Conservation (phyloP, 2,113 vertebrate species). For the Nerophis ophidion region DNA sequence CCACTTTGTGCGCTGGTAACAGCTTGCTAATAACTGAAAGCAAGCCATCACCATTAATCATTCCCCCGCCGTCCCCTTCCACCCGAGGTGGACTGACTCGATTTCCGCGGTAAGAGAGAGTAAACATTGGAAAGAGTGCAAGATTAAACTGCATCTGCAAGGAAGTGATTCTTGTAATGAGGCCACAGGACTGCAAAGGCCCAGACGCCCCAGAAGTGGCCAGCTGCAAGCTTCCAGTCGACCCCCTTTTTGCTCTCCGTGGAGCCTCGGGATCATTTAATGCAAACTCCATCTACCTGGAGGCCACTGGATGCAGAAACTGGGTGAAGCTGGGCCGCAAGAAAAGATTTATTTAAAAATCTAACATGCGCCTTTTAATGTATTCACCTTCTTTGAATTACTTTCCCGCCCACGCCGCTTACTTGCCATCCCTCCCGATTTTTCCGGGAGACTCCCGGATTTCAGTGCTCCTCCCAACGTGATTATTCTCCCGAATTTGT, state of each 20-base stretch:
- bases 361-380: no score
- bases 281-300: no score
- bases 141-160: conserved; percentile 23
- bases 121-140: conserved; percentile 16
- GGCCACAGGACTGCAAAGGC: conserved; percentile 25
- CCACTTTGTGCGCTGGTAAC: conserved; percentile 8
- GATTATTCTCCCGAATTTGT: no score
- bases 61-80: conserved; percentile 15
- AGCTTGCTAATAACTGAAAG: conserved; percentile 11
- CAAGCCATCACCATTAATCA: conserved; percentile 6
- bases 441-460: no score
- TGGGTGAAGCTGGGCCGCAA: no score
- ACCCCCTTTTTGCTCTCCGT: conserved; percentile 17
- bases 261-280: conserved; percentile 44
- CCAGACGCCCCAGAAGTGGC: conserved; percentile 25
- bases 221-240: conserved; percentile 40
- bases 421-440: no score
- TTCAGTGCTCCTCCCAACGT: no score
- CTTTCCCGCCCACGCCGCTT: no score
- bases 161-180: conserved; percentile 35
- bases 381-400: no score
- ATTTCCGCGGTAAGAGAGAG: conserved; percentile 24
- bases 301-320: no score
- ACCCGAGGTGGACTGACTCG: conserved; percentile 13
- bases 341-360: no score